These are phyloP conservation scores for Altica lythri DNA, from an alignment of 2,888 invertebrate species.

Conservation along the genomic window DNA sequence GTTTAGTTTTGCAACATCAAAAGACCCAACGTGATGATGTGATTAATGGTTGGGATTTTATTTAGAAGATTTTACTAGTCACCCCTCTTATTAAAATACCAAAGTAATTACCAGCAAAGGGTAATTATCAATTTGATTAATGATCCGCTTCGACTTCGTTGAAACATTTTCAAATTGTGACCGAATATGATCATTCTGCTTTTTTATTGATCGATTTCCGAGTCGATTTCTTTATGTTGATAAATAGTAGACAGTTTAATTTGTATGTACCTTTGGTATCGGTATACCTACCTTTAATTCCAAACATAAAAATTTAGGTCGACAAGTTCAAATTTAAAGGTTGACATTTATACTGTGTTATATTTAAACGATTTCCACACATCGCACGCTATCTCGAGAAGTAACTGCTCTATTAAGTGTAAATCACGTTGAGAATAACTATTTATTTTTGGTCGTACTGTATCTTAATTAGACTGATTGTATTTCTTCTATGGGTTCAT, in stretches of 20 bases:
- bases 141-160: slow-evolving; percentile 34
- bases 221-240: slow-evolving; percentile 35
- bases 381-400: no score
- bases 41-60: slow-evolving; percentile 48
- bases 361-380: no score
- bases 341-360: no score
- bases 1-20: slow-evolving; percentile 30
- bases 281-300: not conserved
- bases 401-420: no score
- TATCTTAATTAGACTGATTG: no score
- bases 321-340: no score
- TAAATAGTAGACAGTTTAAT: slow-evolving; percentile 28
- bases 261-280: slow-evolving; percentile 11
- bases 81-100: slow-evolving; percentile 47
- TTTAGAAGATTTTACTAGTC: slow-evolving; percentile 47
- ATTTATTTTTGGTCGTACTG: no score
- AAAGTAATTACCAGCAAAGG: slow-evolving; percentile 42
- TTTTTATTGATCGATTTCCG: slow-evolving; percentile 32
- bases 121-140: slow-evolving; percentile 45
- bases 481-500: no score
- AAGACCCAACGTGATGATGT: slow-evolving; percentile 22
- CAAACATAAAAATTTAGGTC: not conserved
- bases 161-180: slow-evolving; percentile 43
- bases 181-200: slow-evolving; percentile 32
- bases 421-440: no score